These are phyloP conservation scores for Neogobius melanostomus DNA, from an alignment of 2,113 vertebrate species.

Conservation along the genomic window DNA sequence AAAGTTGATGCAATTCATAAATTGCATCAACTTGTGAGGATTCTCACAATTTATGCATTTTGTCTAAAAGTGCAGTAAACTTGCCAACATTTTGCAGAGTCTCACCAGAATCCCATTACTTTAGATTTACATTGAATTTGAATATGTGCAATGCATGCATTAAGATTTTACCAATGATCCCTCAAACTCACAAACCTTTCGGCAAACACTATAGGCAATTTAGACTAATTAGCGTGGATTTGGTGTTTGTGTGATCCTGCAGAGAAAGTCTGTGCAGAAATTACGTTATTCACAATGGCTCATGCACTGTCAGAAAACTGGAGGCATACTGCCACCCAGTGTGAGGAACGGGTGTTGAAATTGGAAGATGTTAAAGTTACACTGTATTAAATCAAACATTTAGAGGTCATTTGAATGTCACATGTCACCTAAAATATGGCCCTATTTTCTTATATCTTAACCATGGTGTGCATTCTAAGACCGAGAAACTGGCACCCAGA, in stretches of 20 bases:
- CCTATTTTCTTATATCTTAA: no score
- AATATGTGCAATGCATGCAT: neutral
- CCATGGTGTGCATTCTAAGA: no score
- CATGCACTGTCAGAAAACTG: conserved; percentile 15
- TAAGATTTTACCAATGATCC: neutral
- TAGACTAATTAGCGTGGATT: neutral
- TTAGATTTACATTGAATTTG: neutral
- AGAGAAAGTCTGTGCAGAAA: conserved; percentile 1
- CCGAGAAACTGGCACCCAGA: no score
- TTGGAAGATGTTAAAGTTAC: neutral
- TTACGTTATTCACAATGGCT: neutral
- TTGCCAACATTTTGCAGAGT: neutral
- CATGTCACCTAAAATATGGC: no score
- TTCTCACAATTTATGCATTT: no score
- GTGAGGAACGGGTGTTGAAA: conserved; percentile 39
- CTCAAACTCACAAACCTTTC: neutral
- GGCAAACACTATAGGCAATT: neutral
- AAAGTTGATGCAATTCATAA: no score
- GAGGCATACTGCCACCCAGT: conserved; percentile 67
- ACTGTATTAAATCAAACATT: neutral
- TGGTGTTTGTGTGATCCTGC: neutral
- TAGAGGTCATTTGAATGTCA: neutral
- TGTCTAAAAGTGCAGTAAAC: no score
- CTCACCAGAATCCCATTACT: neutral
- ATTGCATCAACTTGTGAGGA: no score